Conservation (phyloP, 2,888 invertebrate species). For the Eupithecia subfuscata region DNA sequence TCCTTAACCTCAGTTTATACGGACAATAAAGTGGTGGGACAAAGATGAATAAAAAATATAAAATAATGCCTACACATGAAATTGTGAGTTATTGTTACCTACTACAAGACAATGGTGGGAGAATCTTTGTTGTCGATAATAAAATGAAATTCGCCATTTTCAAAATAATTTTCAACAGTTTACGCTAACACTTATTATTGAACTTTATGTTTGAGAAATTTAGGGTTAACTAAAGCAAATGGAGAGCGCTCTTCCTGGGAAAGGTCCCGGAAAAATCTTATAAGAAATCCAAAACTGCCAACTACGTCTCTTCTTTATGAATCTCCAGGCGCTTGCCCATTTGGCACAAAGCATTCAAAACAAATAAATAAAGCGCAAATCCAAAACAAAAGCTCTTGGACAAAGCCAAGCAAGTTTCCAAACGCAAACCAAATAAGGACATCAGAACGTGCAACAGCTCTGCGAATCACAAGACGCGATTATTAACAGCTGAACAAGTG, state of each 20-base stretch:
- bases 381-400: conserved; percentile 31
- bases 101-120: neutral
- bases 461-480: conserved; percentile 61
- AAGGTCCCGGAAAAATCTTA: neutral
- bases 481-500: conserved; percentile 67
- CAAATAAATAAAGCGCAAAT: conserved; percentile 7
- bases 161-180: neutral
- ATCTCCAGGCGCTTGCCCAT: neutral
- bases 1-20: neutral
- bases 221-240: neutral
- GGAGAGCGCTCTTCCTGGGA: neutral
- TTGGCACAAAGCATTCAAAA: conserved; percentile 4
- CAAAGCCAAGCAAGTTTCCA: conserved; percentile 39
- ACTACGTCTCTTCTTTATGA: neutral
- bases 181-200: neutral
- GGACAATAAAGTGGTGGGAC: neutral
- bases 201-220: neutral
- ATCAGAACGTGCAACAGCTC: conserved; percentile 52
- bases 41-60: neutral
- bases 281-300: neutral
- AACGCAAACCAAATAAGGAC: conserved; percentile 65
- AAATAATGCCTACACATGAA: neutral
- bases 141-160: neutral
- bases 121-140: neutral
- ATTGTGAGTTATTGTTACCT: neutral